A percentile compares a stretch with the other conserved stretches of the same genome.
These are phyloP conservation scores for Ctenodactylus gundi DNA, from an alignment of 2,113 vertebrate species.

Conservation along the genomic window DNA sequence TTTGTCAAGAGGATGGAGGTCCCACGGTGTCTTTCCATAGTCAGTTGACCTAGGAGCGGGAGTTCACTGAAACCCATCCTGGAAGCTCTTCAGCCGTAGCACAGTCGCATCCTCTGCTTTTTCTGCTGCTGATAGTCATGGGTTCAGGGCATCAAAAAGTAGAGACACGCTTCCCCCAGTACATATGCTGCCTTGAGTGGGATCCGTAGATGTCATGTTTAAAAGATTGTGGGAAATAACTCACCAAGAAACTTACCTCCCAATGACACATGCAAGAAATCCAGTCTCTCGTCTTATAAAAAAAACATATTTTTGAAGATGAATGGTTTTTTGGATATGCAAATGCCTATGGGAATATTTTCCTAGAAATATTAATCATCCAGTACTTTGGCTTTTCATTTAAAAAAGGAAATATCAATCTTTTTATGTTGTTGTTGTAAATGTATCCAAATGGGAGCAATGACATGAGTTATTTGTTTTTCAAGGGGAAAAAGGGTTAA, in stretches of 20 bases:
- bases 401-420: slow-evolving; percentile 46
- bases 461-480: slow-evolving; percentile 34
- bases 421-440: slow-evolving; percentile 41
- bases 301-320: slow-evolving; percentile 55
- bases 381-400: slow-evolving; percentile 36
- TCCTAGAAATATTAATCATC: slow-evolving; percentile 57
- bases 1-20: not conserved
- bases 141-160: not conserved
- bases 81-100: not conserved
- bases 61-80: not conserved
- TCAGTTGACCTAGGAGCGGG: not conserved
- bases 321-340: slow-evolving; percentile 40
- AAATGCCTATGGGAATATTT: slow-evolving; percentile 33
- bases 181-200: not conserved
- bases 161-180: not conserved
- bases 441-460: not conserved
- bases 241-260: slow-evolving; percentile 34
- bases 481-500: slow-evolving; percentile 33
- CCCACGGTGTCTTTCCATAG: not conserved
- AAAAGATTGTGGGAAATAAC: not conserved
- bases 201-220: not conserved
- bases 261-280: slow-evolving; percentile 34
- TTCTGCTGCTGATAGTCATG: not conserved
- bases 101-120: not conserved
- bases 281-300: slow-evolving; percentile 37